Conservation (phyloP, 2,113 vertebrate genomes). For the Passer montanus region DNA sequence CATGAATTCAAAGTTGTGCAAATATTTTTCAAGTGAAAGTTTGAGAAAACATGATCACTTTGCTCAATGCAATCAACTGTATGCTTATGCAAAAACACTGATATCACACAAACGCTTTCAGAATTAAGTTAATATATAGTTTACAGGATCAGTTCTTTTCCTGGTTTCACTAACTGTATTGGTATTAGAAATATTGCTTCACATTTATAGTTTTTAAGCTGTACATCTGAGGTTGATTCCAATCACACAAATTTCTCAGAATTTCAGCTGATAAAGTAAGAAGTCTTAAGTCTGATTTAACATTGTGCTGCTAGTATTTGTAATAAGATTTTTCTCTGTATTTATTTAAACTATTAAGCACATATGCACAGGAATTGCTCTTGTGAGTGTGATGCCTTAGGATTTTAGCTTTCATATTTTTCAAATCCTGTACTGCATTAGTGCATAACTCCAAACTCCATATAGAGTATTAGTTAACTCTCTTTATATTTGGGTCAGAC, state of each 20-base stretch:
- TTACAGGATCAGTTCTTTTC: background rate
- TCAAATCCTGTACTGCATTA: background rate
- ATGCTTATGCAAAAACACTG: background rate
- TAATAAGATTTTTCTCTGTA: background rate
- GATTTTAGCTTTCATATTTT: background rate
- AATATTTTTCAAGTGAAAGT: background rate
- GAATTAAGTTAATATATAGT: background rate
- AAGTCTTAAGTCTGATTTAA: background rate
- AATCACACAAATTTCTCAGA: background rate
- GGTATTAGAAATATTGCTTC: background rate
- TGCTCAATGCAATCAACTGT: background rate
- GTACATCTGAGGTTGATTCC: background rate
- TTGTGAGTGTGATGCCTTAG: background rate
- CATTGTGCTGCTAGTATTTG: background rate
- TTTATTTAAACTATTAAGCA: background rate
- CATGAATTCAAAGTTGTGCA: background rate
- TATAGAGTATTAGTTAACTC: background rate
- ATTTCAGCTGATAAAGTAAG: background rate
- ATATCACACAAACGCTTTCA: background rate
- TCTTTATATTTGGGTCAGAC: background rate
- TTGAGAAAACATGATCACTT: background rate
- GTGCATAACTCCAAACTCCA: background rate
- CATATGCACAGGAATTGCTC: background rate
- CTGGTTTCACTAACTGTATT: background rate
- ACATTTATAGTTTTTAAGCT: rapidly evolving